phyloP scores from a whole-genome alignment of 2,113 vertebrate genomes.

The Amphiprion percula region DNA sequence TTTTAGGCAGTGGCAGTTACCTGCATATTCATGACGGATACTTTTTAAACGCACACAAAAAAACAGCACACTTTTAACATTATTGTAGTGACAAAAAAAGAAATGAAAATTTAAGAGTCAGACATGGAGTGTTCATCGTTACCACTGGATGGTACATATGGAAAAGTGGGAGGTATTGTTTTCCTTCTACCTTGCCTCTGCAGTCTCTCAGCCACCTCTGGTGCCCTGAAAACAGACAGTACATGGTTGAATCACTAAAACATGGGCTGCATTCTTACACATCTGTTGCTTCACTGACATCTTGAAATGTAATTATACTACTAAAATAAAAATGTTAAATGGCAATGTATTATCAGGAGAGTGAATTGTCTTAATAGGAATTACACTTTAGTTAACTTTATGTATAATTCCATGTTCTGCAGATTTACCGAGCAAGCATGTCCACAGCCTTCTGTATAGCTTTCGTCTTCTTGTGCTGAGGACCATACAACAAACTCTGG shows the following conservation, averaged over 20 bases:
- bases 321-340: background rate
- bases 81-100: background rate
- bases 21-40: background rate
- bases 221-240: slow-evolving; percentile 59
- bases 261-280: background rate
- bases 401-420: background rate
- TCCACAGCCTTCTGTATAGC: slow-evolving; percentile 80
- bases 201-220: slow-evolving; percentile 60
- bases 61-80: background rate
- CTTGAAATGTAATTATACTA: background rate
- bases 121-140: slow-evolving; percentile 40
- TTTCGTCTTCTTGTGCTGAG: slow-evolving; percentile 80
- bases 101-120: slow-evolving; percentile 26
- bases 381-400: background rate
- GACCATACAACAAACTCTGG: slow-evolving; percentile 79
- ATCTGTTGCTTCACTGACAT: background rate
- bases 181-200: slow-evolving; percentile 52
- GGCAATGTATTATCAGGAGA: background rate
- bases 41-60: no score
- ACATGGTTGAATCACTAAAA: slow-evolving; percentile 29
- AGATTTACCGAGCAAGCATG: slow-evolving; percentile 80
- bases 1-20: background rate
- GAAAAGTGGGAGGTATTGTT: slow-evolving; percentile 56
- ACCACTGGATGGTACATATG: slow-evolving; percentile 24
- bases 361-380: background rate